Percentiles rank a stretch among this genome's conserved stretches.
These are phyloP conservation scores for Selenia dentaria DNA, from an alignment of 2,888 invertebrate genomes.

Conservation along the genomic window DNA sequence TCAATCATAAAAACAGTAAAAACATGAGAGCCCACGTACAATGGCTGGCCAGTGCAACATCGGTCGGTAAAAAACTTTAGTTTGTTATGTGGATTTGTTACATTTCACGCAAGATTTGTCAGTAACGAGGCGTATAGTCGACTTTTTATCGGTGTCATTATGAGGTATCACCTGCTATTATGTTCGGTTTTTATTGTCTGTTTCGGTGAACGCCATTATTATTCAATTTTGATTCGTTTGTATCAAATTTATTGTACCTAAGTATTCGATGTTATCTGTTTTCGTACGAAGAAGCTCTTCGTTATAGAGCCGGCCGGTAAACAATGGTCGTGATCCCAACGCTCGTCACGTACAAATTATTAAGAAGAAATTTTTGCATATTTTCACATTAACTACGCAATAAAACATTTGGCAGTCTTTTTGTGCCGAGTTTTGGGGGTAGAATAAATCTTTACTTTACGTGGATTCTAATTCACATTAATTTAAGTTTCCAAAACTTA, in stretches of 20 bases:
- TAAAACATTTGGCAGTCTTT: no score
- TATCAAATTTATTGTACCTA: neutral
- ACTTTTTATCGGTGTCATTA: conserved; percentile 29
- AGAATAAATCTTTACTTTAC: no score
- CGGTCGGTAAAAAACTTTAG: conserved; percentile 41
- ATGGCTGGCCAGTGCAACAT: conserved; percentile 25
- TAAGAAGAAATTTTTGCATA: no score
- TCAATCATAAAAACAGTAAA: conserved; percentile 67
- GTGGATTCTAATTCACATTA: no score
- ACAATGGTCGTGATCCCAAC: no score
- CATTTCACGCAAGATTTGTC: conserved; percentile 63
- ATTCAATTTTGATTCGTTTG: conserved; percentile 4
- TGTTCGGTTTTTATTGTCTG: conserved; percentile 16
- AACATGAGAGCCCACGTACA: conserved; percentile 53
- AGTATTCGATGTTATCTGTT: neutral
- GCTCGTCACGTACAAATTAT: no score
- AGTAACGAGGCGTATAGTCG: conserved; percentile 39
- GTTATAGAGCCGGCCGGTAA: no score
- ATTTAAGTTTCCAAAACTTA: no score
- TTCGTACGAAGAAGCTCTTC: neutral
- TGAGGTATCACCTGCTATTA: conserved; percentile 25
- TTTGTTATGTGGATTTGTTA: conserved; percentile 58
- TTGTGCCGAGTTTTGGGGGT: no score
- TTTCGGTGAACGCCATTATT: conserved; percentile 22
- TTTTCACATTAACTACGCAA: no score